Evolutionary conservation across 30 jellyfish, hydroid and myxozoan genomes (phyloP), one percentile per base, ranked within the genome.

Genomic region (Aurelia aurita): DNA sequence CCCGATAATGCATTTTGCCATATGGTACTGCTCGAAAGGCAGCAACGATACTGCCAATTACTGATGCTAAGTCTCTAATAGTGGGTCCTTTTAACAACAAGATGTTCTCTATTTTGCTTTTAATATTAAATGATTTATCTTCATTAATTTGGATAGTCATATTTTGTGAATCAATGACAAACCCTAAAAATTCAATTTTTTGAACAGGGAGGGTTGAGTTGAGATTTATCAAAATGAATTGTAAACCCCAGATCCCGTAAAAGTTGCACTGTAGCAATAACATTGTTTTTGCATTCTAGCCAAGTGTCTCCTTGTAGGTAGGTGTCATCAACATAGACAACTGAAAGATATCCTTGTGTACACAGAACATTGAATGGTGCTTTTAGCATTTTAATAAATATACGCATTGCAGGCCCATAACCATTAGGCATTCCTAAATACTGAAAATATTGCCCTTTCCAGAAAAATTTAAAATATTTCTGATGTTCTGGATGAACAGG

Each of bases 351-450:
- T 0, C 82, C 89, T 20, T 5, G 39, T 1, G 23, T 3, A 61
- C 90, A 3, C 39, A 61, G 32, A 20, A 4, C 28, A 53, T 9
- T 27, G 39, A 62, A 66, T 5, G 70, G 74, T 9, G 90, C 73
- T 80, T 80, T 80, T 26, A 80, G 55, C 19, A 62, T 27, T 46
- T 80, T 60, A 0, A 85, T 80, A 31, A 80, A 80, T 3, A 49
- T 61, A 27, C 85, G 35, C 76, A 60, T 57, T 8, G 73, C 74
- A 20, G 35, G 46, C n/a, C 57, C 34, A 45, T 28, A 60, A 39
- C 84, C 90, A 80, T 80, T 80, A 9, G 82, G 90, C 73, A 57
- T 49, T 19, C 60, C 90, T 51, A n/a, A 6, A 53, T 20, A 80
- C 45, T 80, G 47, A 45, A 19, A 80, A 77, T 27, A 35, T 55